These are phyloP conservation scores for Machaerirhynchus nigripectus DNA, from an alignment of 2,113 vertebrate species.

Conservation along the genomic window DNA sequence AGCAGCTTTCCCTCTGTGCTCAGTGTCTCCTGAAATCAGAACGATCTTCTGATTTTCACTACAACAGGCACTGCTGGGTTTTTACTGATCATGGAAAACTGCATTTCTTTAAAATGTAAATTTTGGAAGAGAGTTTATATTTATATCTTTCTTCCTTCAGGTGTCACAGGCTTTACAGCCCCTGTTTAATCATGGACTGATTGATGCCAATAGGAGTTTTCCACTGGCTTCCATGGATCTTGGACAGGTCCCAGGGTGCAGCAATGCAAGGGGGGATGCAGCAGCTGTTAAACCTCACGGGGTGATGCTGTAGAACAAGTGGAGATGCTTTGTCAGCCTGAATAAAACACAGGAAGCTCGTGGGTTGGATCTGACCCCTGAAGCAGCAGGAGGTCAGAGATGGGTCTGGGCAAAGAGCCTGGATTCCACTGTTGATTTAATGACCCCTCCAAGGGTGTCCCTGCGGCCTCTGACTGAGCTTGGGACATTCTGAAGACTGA, in stretches of 20 bases:
- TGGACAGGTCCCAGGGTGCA: slow-evolving; percentile 20
- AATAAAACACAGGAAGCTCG: not conserved
- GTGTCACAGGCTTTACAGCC: not conserved
- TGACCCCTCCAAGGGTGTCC: not conserved
- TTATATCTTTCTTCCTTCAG: not conserved
- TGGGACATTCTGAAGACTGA: not conserved
- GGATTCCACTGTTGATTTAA: not conserved
- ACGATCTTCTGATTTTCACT: not conserved
- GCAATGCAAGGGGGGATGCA: not conserved
- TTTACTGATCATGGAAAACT: not conserved
- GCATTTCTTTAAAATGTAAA: not conserved
- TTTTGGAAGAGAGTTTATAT: not conserved
- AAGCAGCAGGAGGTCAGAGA: not conserved
- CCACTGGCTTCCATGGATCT: not conserved
- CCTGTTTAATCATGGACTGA: not conserved
- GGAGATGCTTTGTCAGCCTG: not conserved
- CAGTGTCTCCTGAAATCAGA: not conserved
- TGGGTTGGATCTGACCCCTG: not conserved
- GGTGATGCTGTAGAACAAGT: not conserved
- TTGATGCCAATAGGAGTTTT: not conserved
- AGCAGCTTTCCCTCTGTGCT: not conserved
- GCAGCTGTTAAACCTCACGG: not conserved
- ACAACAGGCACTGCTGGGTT: not conserved
- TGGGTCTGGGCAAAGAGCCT: not conserved
- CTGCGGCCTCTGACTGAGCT: rapidly evolving